Base-by-base conservation (phyloP, 2,888 invertebrate species). In the Xiphydria camelus region DNA sequence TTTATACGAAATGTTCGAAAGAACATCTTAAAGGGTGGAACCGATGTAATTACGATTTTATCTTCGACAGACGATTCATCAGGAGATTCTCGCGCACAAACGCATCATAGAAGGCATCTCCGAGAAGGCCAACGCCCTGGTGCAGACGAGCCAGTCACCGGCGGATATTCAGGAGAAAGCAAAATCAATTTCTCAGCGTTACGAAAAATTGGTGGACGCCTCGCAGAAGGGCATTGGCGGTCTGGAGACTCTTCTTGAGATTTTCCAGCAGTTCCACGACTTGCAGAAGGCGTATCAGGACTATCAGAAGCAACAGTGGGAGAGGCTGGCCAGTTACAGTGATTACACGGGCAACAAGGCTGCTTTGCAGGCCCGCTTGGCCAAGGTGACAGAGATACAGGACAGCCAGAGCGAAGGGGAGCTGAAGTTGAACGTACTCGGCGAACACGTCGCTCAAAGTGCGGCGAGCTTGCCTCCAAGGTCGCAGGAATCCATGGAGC, bases 81-180 rank as follows among this genome's bases (percentile, higher is more conserved):
- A 96, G 78, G 96, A 97, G 77, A 91, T 94, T 17, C 78, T 86
- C 45, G 89, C 94, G 0, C 91, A 96, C 68, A 94, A 94, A 71
- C 81, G 94, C 56, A 87, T 94, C 4, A 87, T 96, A 29, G 95
- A 96, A 77, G 87, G 89, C 4, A 86, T 95, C 1, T 88, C 88
- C 4, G 94, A 94, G 66, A 95, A 94, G 74, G 92, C 93, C 0
- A 85, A 87, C 57, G 82, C 82, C 12, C 71, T 87, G 7, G 80
- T 85, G 38, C 79, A 84, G 53, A 81, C 80, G 32, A 77, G 82
- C 23, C 79, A 80, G 60, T 77, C 78, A 6, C 68, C 71, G 4
- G 56, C 63, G 0, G 85, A 88, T 69, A 84, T 90, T 55, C 81
- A 85, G 55, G 79, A 83, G 17, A 86, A 85, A 14, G 83, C 91